Evolutionary conservation across 2,888 invertebrate genomes (phyloP).

Genomic region (Acronicta alni): DNA sequence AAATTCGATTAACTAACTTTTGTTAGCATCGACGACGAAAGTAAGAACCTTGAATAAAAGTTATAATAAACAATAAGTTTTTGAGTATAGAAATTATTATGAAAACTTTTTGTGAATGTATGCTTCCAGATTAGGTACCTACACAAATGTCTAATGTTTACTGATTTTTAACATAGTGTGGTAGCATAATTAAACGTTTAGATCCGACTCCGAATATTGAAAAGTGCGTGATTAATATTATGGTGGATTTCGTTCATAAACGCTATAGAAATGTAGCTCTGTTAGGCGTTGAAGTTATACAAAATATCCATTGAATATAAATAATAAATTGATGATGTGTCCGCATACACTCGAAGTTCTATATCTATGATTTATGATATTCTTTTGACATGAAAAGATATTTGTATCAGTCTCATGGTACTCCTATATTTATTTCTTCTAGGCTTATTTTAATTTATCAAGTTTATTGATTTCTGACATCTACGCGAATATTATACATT

Average conservation of each 20-base stretch:
- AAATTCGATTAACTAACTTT: slow-evolving; percentile 11
- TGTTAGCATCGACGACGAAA: slow-evolving; percentile 7
- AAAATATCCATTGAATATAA: slow-evolving; percentile 41
- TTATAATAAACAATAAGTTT: slow-evolving; percentile 11
- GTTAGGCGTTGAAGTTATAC: slow-evolving; percentile 38
- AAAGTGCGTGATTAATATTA: too few species aligned
- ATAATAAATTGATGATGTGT: slow-evolving; percentile 52
- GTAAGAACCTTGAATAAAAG: slow-evolving; percentile 8
- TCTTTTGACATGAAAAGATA: slow-evolving; percentile 54
- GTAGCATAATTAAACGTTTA: too few species aligned
- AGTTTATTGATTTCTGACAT: too few species aligned
- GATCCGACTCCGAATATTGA: too few species aligned
- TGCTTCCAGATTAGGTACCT: neutral
- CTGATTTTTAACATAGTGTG: too few species aligned
- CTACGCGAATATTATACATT: too few species aligned
- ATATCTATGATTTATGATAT: slow-evolving; percentile 55
- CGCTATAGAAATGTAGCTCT: slow-evolving; percentile 24
- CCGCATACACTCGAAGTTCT: slow-evolving; percentile 39
- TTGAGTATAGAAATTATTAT: slow-evolving; percentile 18
- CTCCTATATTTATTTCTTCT: slow-evolving; percentile 36
- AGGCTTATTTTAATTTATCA: slow-evolving; percentile 48
- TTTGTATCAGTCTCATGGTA: slow-evolving; percentile 29
- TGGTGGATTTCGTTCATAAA: slow-evolving; percentile 13
- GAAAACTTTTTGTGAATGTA: too few species aligned
- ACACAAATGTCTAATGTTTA: too few species aligned